phyloP scores from a whole-genome alignment of 1,140 invertebrate species.

The Zaprionus nigranus region DNA sequence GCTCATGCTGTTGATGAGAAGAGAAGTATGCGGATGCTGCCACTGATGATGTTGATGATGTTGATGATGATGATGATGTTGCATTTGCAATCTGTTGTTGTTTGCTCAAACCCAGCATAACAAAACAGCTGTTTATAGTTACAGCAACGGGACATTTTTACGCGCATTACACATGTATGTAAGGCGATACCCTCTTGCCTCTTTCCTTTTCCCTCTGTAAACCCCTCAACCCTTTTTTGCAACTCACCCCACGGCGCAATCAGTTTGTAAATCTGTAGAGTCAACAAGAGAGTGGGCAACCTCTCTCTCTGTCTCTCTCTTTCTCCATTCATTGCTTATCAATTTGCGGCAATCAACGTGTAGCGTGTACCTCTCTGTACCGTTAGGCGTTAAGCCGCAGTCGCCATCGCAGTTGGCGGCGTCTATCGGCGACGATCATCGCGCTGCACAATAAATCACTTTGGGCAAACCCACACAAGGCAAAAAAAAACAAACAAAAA shows the following conservation, averaged over 20 bases:
- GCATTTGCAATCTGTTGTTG: constrained; percentile 32
- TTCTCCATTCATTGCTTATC: constrained; percentile 59
- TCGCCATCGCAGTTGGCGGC: background rate
- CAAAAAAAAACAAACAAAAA: background rate
- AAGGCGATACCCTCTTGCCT: constrained; percentile 62
- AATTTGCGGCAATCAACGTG: constrained; percentile 49
- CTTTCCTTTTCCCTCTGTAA: no score
- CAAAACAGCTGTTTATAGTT: constrained; percentile 60
- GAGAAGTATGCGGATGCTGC: constrained; percentile 26
- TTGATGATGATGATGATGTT: constrained; percentile 50
- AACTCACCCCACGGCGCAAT: background rate
- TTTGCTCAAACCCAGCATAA: constrained; percentile 63
- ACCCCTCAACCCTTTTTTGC: constrained; percentile 10
- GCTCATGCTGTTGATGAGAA: constrained; percentile 38
- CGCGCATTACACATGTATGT: constrained; percentile 49
- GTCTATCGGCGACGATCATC: constrained; percentile 35
- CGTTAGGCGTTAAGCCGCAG: constrained; percentile 66
- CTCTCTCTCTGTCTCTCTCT: constrained; percentile 6
- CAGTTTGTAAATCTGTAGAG: constrained; percentile 67
- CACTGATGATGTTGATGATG: constrained; percentile 47
- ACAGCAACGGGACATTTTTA: background rate
- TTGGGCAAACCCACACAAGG: constrained; percentile 58
- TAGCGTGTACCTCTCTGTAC: constrained; percentile 28
- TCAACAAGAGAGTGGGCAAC: constrained; percentile 49
- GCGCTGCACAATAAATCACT: constrained; percentile 53